Conservation (phyloP, 2,888 invertebrate species). For the Andrena hattorfiana region DNA sequence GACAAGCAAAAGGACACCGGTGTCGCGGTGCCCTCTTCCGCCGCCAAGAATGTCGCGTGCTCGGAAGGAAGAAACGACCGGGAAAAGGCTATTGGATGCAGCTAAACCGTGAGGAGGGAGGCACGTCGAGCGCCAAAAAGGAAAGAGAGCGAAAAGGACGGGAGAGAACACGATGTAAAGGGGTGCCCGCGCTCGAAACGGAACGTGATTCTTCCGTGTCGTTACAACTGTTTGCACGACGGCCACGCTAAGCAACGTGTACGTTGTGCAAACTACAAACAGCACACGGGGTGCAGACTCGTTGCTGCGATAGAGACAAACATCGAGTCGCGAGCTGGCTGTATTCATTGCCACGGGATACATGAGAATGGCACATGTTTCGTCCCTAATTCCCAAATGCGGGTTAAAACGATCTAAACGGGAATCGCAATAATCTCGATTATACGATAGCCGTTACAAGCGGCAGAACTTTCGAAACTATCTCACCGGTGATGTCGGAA, state of each 20-base stretch:
- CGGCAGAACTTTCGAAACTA: slow-evolving; percentile 10
- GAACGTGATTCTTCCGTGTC: slow-evolving; percentile 60
- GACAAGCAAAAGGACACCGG: slow-evolving; percentile 66
- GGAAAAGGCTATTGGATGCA: slow-evolving; percentile 56
- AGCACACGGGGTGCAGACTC: slow-evolving; percentile 36
- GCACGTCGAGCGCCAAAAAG: slow-evolving; percentile 19
- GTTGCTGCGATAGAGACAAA: slow-evolving; percentile 49
- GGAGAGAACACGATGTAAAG: slow-evolving; percentile 35
- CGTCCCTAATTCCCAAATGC: slow-evolving; percentile 7
- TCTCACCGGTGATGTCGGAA: slow-evolving; percentile 10
- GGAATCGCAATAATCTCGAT: neutral
- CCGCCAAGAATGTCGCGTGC: slow-evolving; percentile 60
- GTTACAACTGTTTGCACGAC: slow-evolving; percentile 55
- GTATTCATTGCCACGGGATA: slow-evolving; percentile 41
- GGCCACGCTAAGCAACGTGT: slow-evolving; percentile 40
- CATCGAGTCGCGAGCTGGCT: slow-evolving; percentile 28
- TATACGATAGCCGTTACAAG: slow-evolving; percentile 4
- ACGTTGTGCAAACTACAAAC: slow-evolving; percentile 20
- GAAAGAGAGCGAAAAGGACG: neutral
- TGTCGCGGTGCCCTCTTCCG: slow-evolving; percentile 44
- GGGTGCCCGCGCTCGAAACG: slow-evolving; percentile 15
- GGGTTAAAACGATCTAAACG: no score
- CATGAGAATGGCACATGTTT: neutral
- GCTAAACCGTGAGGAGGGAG: slow-evolving; percentile 27
- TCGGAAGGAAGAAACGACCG: slow-evolving; percentile 47